Base-by-base conservation (phyloP, 2,113 vertebrate species). In the Zosterops lateralis region DNA sequence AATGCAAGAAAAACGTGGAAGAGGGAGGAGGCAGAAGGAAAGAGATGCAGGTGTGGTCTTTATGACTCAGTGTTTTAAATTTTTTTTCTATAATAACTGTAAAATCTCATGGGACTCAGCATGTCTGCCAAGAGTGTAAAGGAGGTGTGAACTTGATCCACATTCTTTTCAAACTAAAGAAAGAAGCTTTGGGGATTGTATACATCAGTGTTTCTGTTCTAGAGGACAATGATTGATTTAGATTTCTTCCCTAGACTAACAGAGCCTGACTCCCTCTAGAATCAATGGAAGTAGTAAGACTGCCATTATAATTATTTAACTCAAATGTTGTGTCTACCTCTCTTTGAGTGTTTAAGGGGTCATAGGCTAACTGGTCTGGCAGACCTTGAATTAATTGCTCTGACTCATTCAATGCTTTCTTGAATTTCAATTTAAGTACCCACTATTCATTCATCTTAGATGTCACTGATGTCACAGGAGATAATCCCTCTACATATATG, bases 341-440 rank as follows among this genome's bases (percentile, higher is more conserved):
- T 96, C 78, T 85, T 54, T 56, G 75, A 88, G 68, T 90, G 88
- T 94, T 95, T 92, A 94, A 93, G 60, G 32, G 92, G 88, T 94
- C 95, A 90, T 56, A 95, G 92, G 90, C 88, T 95, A 96, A 96
- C 96, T 93, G 85, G 51, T 96, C 67, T 17, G 1, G 64, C 88
- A 96, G 90, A 96, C 90, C 72, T 88, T 9, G 20, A 92, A 96
- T 96, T 95, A 96, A 96, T 96, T 94, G 58, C 75, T 96, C 79
- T 93, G 90, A 91, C 60, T 95, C 90, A 83, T 93, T 93, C 82
- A 80, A 87, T 94, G 72, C 82, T 96, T 95, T 90, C 96, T 93
- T 95, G 92, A 86, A 87, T 96, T 96, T 94, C 93, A 62, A 5
- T 91, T 85, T 88, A 94, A 95, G 67, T 88, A 79, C 64, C 88